Base-by-base conservation (phyloP, 2,888 invertebrate species). In the Cerceris ruficornis region DNA sequence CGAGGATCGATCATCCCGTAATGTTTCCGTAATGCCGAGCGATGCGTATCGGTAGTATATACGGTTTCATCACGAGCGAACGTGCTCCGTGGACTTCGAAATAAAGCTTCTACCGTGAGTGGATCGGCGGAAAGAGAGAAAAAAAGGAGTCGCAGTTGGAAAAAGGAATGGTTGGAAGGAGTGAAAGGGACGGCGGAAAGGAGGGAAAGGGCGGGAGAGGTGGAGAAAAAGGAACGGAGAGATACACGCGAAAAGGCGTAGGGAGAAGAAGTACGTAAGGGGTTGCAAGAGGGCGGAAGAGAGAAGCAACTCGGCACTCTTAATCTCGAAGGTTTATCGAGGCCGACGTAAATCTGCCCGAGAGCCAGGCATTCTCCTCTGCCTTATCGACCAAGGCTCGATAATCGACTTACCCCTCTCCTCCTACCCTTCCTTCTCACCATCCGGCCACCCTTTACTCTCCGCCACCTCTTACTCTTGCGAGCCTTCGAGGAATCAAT, bases 321-420 rank as follows among this genome's bases (percentile, higher is more conserved):
- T 90, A 90, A 90, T 90, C 90, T 89, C 81, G 86, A 81, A 89
- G 89, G 89, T 90, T 90, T 90, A 90, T 90, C 90, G 87, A 89
- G 85, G 85, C 86, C 86, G 89, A 90, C 89, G 88, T 90, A 89
- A 90, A 90, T 90, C 88, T 90, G 87, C 86, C 87, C 83, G 86
- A 88, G 83, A 88, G 87, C 86, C 88, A 75, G 80, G 76, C 84
- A 76, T 82, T 83, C 83, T 86, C 76, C 81, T 82, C 70, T 77
- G 77, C 86, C 82, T 86, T 88, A 87, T 88, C 88, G 85, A 87
- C 82, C 86, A 74, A 81, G 72, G 67, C 77, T 79, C 84, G 82
- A 86, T 85, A 85, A 85, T 85, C 86, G 85, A 85, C 84, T 85
- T 86, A 85, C 77, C 74, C 74, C 60, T 58, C 62, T 52, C 71